phyloP scores from a whole-genome alignment of 2,113 vertebrate species.

The Neopipo cinnamomea region DNA sequence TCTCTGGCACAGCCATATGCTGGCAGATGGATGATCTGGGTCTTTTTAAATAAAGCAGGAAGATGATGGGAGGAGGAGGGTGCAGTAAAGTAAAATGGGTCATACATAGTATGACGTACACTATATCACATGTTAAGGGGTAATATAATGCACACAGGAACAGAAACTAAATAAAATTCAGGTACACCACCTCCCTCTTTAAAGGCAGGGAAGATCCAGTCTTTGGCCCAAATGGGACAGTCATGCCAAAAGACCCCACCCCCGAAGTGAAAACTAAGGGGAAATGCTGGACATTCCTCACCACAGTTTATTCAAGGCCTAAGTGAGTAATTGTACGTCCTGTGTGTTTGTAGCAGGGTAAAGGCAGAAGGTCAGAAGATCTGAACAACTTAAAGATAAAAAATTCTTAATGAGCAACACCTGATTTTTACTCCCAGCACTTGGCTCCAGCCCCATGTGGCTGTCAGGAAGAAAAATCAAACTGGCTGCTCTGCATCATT shows the following conservation, averaged over 20 bases:
- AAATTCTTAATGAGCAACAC: neutral
- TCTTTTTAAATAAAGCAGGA: neutral
- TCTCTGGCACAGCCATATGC: neutral
- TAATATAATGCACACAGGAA: neutral
- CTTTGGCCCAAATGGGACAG: neutral
- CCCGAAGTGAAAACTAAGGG: neutral
- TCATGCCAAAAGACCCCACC: neutral
- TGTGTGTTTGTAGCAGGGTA: neutral
- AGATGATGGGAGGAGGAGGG: neutral
- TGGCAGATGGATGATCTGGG: neutral
- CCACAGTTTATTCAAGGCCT: neutral
- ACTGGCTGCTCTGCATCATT: neutral
- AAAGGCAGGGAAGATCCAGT: neutral
- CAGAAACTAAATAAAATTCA: neutral
- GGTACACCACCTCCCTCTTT: neutral
- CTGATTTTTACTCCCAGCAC: neutral
- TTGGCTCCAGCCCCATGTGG: neutral
- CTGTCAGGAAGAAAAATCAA: neutral
- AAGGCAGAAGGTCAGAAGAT: neutral
- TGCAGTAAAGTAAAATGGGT: neutral
- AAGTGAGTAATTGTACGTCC: neutral
- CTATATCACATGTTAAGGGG: neutral
- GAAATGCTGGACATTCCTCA: neutral
- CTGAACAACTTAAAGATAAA: neutral
- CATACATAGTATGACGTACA: fast-evolving